Base-by-base conservation (phyloP, 1,140 invertebrate species). In the Penaeus indicus region DNA sequence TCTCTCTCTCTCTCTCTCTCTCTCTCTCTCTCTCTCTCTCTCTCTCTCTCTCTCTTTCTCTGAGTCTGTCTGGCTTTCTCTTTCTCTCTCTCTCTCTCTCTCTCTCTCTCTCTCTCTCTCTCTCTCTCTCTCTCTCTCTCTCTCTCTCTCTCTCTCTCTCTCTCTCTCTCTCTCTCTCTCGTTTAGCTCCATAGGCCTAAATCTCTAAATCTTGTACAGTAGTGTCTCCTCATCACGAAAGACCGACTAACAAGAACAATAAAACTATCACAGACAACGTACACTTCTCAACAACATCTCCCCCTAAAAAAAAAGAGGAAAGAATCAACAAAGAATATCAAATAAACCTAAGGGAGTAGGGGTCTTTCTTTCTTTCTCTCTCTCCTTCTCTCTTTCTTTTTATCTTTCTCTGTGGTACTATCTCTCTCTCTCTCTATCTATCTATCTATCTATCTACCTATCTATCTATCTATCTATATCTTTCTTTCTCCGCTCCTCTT, bases 1-100 rank as follows among this genome's bases (percentile, higher is more conserved):
- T 69, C 47, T 42, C 32, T 80, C 61, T 22, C 42, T 54, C 79
- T 21, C 42, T n/a, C 79, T 81, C 25, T 60, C 32, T 84, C 63
- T 27, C 47, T 85, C 69, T n/a, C 32, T 75, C 67, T 32, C 60
- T 42, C 27, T 60, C 67, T 8, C 19, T 54, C 16, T 61, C 25
- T 27, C 47, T 72, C 25, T n/a, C 4, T 42, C 19, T 47, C 13
- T 25, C 63, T 7, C 63, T 32, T 18, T 64, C 62, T n/a, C n/a
- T 47, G 16, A 18, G 16, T n/a, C 63, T 64, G n/a, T n/a, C n/a
- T n/a, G n/a, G n/a, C n/a, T 64, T 72, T 42, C 21, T n/a, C 67
- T 47, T 54, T 54, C n/a, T 22, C 54, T 4, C 13, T 25, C 63
- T 7, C 63, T 32, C 27, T 64, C 62, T n/a, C n/a, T 47, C 21